Conservation (phyloP, 2,888 invertebrate species). For the Carabus problematicus region DNA sequence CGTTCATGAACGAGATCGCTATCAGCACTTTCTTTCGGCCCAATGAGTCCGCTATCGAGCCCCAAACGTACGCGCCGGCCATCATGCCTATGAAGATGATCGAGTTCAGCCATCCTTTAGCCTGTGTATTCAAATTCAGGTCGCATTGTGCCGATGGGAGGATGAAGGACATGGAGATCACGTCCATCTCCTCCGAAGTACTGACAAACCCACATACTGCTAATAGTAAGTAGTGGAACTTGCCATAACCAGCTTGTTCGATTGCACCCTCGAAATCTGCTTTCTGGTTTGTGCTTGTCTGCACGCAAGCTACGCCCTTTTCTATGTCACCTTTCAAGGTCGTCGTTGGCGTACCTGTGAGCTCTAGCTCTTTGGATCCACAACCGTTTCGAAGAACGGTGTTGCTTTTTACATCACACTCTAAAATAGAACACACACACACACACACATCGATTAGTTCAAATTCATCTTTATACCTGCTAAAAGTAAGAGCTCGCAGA, state of each 20-base stretch:
- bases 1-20: conserved; percentile 89
- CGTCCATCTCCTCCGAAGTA: conserved; percentile 95
- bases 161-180: conserved; percentile 94
- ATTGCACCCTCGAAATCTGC: conserved; percentile 90
- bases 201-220: conserved; percentile 93
- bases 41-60: conserved; percentile 86
- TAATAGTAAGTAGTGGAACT: conserved; percentile 88
- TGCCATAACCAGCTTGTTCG: conserved; percentile 85
- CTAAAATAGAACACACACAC: conserved; percentile 56
- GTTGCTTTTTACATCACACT: conserved; percentile 89
- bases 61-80: conserved; percentile 93
- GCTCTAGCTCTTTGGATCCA: conserved; percentile 70
- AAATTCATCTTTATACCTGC: too few species aligned
- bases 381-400: conserved; percentile 75
- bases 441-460: background rate
- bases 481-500: conserved; percentile 1
- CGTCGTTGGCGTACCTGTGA: conserved; percentile 49
- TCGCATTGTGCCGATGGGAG: conserved; percentile 93
- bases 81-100: conserved; percentile 81
- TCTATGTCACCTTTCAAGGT: conserved; percentile 29
- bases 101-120: conserved; percentile 79
- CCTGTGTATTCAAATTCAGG: conserved; percentile 81
- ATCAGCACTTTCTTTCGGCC: conserved; percentile 89
- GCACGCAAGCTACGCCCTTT: conserved; percentile 17
- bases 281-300: conserved; percentile 56